Percentiles rank a stretch among this genome's conserved stretches.
These are phyloP conservation scores for Zhengitettix transpicula DNA, from an alignment of 2,888 invertebrate species.

Conservation along the genomic window DNA sequence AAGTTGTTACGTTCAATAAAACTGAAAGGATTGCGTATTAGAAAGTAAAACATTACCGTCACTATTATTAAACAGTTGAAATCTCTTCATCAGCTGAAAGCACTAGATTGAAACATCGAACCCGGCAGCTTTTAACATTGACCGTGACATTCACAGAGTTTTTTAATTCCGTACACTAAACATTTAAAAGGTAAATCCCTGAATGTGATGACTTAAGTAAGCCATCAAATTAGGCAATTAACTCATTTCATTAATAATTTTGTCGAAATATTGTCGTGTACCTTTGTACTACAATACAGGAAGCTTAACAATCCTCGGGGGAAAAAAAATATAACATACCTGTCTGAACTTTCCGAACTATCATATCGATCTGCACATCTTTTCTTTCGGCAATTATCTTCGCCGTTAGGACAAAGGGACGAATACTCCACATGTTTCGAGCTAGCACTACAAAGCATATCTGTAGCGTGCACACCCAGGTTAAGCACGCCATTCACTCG, in stretches of 20 bases:
- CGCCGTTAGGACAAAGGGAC: constrained; percentile 12
- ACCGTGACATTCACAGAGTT: constrained; percentile 10
- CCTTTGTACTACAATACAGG: too few relatives aligned
- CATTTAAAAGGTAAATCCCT: too few relatives aligned
- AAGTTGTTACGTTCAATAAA: not conserved
- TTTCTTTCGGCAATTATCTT: constrained; percentile 48
- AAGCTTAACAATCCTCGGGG: too few relatives aligned
- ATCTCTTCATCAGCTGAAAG: constrained; percentile 9
- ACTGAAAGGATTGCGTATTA: not conserved
- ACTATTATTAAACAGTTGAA: not conserved
- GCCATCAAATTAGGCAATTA: too few relatives aligned
- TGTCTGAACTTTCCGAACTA: constrained; percentile 87
- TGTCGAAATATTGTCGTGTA: too few relatives aligned
- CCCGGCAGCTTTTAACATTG: constrained; percentile 3
- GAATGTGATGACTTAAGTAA: too few relatives aligned
- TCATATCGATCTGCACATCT: constrained; percentile 82
- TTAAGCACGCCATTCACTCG: constrained; percentile 14
- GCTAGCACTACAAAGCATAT: constrained; percentile 13
- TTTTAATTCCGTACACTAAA: too few relatives aligned
- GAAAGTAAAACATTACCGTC: not conserved
- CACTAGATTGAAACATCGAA: constrained; percentile 2
- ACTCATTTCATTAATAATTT: too few relatives aligned
- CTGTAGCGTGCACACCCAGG: constrained; percentile 15
- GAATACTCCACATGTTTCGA: constrained; percentile 13
- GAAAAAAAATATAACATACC: constrained; percentile 36